Evolutionary conservation across 2,797 vertebrate genomes (phyloP).

Genomic region (Pseudomugil tenellus): DNA sequence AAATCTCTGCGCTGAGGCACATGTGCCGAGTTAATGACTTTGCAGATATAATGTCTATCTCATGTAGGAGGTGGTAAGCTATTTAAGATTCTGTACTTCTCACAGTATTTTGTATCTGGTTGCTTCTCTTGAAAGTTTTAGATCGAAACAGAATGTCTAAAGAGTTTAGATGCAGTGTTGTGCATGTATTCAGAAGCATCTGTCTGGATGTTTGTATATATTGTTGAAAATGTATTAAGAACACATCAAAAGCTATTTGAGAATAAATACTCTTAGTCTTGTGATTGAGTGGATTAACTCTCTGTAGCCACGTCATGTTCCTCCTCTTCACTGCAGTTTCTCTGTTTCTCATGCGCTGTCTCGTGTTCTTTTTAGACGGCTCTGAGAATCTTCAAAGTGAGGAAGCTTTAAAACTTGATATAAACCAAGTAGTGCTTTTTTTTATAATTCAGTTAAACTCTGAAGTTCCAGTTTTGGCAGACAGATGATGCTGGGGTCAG

Average conservation of each 20-base stretch:
- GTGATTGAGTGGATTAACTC: neutral
- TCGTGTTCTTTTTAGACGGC: neutral
- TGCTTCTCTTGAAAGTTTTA: constrained; percentile 2
- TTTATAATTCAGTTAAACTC: neutral
- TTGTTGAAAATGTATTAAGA: neutral
- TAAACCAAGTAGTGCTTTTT: neutral
- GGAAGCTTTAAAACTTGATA: neutral
- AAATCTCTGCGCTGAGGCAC: constrained; percentile 28
- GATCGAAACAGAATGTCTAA: neutral
- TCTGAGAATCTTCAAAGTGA: neutral
- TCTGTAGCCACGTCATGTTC: constrained; percentile 4
- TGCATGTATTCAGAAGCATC: neutral
- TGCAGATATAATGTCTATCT: neutral
- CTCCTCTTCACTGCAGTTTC: constrained; percentile 4
- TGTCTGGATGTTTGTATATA: neutral
- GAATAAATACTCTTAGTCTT: neutral
- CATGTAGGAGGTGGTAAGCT: neutral
- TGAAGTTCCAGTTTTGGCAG: neutral
- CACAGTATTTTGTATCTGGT: neutral
- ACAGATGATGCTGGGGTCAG: neutral
- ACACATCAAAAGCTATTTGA: neutral
- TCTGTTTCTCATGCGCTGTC: neutral
- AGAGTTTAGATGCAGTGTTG: neutral
- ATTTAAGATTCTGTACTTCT: neutral
- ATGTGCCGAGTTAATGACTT: constrained; percentile 27